phyloP scores from a whole-genome alignment of 1,140 invertebrate species.

The Drosophila leontia region DNA sequence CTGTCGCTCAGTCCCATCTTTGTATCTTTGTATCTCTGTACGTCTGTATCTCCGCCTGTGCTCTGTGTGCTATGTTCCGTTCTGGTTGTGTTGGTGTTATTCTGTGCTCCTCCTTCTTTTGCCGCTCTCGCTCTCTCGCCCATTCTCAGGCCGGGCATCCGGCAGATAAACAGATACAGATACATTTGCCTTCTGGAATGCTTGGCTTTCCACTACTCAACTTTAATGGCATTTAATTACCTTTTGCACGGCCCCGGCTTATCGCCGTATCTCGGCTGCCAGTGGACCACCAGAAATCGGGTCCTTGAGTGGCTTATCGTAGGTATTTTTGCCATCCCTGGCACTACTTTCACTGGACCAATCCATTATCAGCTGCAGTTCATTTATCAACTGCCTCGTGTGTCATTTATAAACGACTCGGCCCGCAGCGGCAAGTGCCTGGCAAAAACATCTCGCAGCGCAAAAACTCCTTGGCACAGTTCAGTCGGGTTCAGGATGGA shows the following conservation, averaged over 20 bases:
- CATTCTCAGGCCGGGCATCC: conserved; percentile 49
- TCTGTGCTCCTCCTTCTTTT: conserved; percentile 61
- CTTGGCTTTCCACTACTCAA: conserved; percentile 47
- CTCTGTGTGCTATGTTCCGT: conserved; percentile 27
- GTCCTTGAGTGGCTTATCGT: conserved; percentile 45
- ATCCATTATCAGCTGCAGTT: conserved; percentile 69
- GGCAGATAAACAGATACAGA: conserved; percentile 64
- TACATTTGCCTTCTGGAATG: conserved; percentile 42
- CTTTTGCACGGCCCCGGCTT: conserved; percentile 60
- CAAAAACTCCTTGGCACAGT: conserved; percentile 62
- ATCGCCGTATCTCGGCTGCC: conserved; percentile 36
- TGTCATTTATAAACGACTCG: conserved; percentile 64
- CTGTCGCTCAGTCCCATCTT: conserved; percentile 47
- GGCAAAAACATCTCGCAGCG: conserved; percentile 41
- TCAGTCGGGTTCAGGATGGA: conserved; percentile 22
- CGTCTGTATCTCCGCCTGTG: conserved; percentile 4
- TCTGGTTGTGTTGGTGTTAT: conserved; percentile 42
- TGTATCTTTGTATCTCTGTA: conserved; percentile 41
- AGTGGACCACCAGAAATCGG: conserved; percentile 65
- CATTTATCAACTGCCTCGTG: conserved; percentile 77
- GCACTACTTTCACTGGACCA: conserved; percentile 72
- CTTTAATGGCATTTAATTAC: conserved; percentile 81
- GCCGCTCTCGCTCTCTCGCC: conserved; percentile 28
- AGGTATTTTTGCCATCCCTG: conserved; percentile 43
- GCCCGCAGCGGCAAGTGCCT: conserved; percentile 56